Evolutionary conservation across 1,140 invertebrate genomes (phyloP), one percentile per base, ranked within the genome.

Genomic region (Drosophila nikananu): DNA sequence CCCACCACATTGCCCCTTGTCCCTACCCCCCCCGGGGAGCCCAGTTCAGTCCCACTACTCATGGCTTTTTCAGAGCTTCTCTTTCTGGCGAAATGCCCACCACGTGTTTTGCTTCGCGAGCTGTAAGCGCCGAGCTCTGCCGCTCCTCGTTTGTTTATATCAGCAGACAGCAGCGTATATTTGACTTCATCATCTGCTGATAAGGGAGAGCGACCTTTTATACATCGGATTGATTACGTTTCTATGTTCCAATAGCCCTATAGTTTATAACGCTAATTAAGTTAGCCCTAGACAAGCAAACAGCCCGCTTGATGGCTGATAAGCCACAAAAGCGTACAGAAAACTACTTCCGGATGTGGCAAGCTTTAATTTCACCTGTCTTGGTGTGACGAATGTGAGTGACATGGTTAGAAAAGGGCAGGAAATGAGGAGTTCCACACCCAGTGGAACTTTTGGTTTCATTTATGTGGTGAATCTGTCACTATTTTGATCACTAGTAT

Each of bases 261-360:
- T 17, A 52, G 42, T 64, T 66, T 78, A 78, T n/a, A 59, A 46
- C 57, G 63, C 61, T 86, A 86, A 80, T 87, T 83, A 86, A 57
- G 73, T 51, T 52, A 71, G 59, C 57, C 37, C 67, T 59, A 30
- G 67, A 65, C 39, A 55, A 37, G 52, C 51, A 2, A 32, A 39
- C 8, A 30, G 25, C 32, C n/a, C 27, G 12, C n/a, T 27, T 65
- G 52, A 23, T 46, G n/a, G 17, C 21, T 58, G 64, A 77, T 77
- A 46, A 54, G 46, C 30, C 19, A 17, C 2, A 12, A 32, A 39
- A 48, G 30, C 35, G 15, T 19, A 10, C 30, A 12, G 51, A 27
- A 42, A 60, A 66, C 9, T 46, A 55, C 46, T 23, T 44, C 49
- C 39, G 5, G 25, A 44, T 37, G 30, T 41, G 19, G 0, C n/a